phyloP scores from a whole-genome alignment of 1,140 invertebrate species.

The Musca domestica region DNA sequence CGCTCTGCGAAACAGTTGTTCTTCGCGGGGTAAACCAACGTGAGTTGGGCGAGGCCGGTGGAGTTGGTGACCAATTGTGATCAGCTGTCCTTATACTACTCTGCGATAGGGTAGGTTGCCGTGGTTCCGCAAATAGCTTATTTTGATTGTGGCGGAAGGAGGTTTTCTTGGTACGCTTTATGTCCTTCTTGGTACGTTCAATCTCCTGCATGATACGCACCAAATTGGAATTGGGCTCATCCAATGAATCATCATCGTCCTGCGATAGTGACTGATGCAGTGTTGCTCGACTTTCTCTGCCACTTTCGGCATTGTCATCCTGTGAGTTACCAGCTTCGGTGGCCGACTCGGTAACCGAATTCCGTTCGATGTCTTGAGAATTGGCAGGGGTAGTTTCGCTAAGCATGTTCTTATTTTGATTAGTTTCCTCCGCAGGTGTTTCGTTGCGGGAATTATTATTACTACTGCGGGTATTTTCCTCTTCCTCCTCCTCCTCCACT shows the following conservation, averaged over 20 bases:
- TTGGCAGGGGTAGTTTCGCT: slow-evolving; percentile 30
- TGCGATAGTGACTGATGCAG: not conserved
- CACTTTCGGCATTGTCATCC: slow-evolving; percentile 8
- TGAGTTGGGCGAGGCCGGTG: slow-evolving; percentile 40
- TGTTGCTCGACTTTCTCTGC: not conserved
- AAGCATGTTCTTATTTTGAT: slow-evolving; percentile 28
- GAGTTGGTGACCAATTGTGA: slow-evolving; percentile 44
- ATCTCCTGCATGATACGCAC: slow-evolving; percentile 39
- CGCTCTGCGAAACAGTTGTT: not conserved
- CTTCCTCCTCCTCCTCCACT: not conserved
- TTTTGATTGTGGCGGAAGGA: not conserved
- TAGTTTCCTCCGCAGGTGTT: not conserved
- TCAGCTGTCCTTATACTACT: slow-evolving; percentile 2
- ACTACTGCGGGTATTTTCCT: not conserved
- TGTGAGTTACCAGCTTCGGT: slow-evolving; percentile 19
- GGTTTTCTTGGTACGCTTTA: slow-evolving; percentile 39
- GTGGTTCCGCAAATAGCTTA: not conserved
- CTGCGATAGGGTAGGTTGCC: not conserved
- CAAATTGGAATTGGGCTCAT: slow-evolving; percentile 29
- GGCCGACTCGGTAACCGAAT: slow-evolving; percentile 8
- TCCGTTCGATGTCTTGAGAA: slow-evolving; percentile 14
- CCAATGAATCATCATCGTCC: slow-evolving; percentile 26
- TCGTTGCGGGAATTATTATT: not conserved
- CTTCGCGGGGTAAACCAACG: slow-evolving; percentile 15
- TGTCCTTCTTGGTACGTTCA: slow-evolving; percentile 46